phyloP scores from a whole-genome alignment of 2,888 invertebrate species.

The Calameuta pallipes region DNA sequence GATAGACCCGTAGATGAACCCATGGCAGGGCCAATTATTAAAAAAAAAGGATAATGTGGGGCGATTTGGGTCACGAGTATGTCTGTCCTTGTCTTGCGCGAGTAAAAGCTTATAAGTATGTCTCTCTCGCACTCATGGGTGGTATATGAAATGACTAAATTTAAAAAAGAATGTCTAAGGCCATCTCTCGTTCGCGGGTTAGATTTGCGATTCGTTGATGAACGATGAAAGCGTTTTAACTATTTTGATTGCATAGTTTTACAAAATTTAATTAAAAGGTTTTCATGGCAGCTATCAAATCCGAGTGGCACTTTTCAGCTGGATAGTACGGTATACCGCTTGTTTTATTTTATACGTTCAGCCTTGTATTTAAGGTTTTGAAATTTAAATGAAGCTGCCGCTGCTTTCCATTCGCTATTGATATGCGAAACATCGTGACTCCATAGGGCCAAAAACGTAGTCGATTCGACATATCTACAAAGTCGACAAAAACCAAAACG shows the following conservation, averaged over 20 bases:
- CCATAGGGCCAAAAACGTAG: not conserved
- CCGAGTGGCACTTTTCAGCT: not conserved
- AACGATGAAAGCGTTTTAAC: not conserved
- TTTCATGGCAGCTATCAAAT: not conserved
- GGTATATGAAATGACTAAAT: not conserved
- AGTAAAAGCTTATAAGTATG: not conserved
- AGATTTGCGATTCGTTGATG: not conserved
- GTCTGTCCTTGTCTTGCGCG: not conserved
- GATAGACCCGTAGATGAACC: not conserved
- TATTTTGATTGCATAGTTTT: not conserved
- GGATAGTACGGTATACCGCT: conserved; percentile 51
- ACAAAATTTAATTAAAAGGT: not conserved
- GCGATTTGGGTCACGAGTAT: not conserved
- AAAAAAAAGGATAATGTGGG: not conserved
- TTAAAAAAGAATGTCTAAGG: not conserved
- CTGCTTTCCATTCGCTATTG: conserved; percentile 49
- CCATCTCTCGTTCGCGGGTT: not conserved
- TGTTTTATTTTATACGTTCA: conserved; percentile 56
- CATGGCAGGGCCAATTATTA: not conserved
- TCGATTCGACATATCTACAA: not conserved
- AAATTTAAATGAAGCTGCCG: conserved; percentile 55
- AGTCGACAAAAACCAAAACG: not conserved
- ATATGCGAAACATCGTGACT: conserved; percentile 52
- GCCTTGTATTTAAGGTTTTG: conserved; percentile 56
- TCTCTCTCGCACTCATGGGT: not conserved